Conservation (phyloP, 2,113 vertebrate genomes). For the Edolisoma coerulescens region DNA sequence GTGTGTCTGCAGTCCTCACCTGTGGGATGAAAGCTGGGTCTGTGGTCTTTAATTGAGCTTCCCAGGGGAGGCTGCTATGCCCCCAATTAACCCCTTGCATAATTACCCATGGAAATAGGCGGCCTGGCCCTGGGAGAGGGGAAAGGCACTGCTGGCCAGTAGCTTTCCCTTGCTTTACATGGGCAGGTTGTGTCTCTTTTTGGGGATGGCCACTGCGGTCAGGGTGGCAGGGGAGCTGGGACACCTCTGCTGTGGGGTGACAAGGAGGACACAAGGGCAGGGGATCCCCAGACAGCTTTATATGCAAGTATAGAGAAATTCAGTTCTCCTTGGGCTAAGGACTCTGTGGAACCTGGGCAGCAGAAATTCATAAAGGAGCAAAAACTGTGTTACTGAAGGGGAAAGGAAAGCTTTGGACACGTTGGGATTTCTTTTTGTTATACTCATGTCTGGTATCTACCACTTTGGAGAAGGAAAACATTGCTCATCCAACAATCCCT, state of each 20-base stretch:
- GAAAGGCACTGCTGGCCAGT: neutral
- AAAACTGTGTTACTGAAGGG: neutral
- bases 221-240: neutral
- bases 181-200: neutral
- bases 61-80: neutral
- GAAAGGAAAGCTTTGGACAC: neutral
- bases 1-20: neutral
- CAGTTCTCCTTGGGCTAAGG: neutral
- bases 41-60: neutral
- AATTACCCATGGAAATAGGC: neutral
- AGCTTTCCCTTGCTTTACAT: neutral
- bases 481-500: neutral
- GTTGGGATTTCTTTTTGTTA: neutral
- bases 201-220: neutral
- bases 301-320: neutral
- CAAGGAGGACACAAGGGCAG: neutral
- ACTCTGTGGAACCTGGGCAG: neutral
- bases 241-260: rapidly evolving
- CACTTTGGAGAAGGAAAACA: neutral
- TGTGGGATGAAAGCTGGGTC: neutral
- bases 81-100: neutral
- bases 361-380: neutral
- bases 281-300: neutral
- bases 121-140: neutral
- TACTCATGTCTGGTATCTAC: neutral